phyloP scores from a whole-genome alignment of 2,888 invertebrate genomes.

The Taenaris catops region DNA sequence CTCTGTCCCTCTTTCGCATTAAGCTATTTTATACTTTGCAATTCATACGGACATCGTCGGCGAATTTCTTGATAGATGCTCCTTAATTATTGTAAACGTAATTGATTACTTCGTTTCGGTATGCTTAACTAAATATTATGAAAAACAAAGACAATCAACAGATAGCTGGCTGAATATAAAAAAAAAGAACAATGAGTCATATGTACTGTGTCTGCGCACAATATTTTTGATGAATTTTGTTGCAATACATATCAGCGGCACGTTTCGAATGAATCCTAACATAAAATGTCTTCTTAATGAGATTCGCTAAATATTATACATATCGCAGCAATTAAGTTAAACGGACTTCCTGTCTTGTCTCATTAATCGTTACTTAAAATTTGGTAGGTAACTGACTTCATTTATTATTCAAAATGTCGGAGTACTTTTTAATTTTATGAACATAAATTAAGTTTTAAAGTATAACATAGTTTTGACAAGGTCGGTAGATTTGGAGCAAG shows the following conservation, averaged over 20 bases:
- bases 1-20: slow-evolving; percentile 71
- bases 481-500: no score
- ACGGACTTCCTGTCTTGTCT: slow-evolving; percentile 2
- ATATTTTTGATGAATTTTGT: no score
- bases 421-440: neutral
- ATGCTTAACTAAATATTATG: slow-evolving; percentile 3
- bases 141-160: slow-evolving; percentile 4
- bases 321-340: slow-evolving; percentile 3
- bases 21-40: slow-evolving; percentile 67
- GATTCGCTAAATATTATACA: slow-evolving; percentile 1
- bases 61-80: slow-evolving; percentile 54
- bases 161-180: neutral
- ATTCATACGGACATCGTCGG: slow-evolving; percentile 50
- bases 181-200: slow-evolving; percentile 4
- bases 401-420: neutral
- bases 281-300: no score
- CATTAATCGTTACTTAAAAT: slow-evolving; percentile 1
- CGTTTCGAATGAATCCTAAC: no score
- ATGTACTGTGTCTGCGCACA: no score
- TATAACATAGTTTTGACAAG: no score
- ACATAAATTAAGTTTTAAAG: no score
- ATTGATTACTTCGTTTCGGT: slow-evolving; percentile 29
- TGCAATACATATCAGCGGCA: no score
- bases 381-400: neutral
- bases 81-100: slow-evolving; percentile 43